Conservation (phyloP, 2,888 invertebrate species). For the Cistogaster globosa region DNA sequence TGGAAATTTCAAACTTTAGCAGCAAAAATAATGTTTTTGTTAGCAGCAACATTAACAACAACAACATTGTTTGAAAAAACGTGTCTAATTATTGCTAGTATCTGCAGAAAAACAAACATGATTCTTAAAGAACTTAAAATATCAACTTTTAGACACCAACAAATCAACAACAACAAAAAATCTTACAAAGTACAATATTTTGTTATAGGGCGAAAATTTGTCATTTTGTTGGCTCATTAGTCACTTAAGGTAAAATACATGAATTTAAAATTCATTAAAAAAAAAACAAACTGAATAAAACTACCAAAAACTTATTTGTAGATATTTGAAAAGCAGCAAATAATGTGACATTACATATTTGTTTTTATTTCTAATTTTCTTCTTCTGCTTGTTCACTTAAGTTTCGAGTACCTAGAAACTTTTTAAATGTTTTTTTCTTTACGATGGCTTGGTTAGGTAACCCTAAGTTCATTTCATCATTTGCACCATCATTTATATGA, state of each 20-base stretch:
- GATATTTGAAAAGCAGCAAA: conserved; percentile 63
- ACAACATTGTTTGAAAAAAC: conserved; percentile 56
- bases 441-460: conserved; percentile 18
- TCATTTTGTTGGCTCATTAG: conserved; percentile 72
- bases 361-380: background rate
- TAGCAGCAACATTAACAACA: conserved; percentile 10
- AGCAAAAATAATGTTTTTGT: conserved; percentile 48
- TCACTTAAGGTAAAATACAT: conserved; percentile 64
- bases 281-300: conserved; percentile 15
- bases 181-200: conserved; percentile 20
- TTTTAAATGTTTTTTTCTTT: conserved; percentile 10
- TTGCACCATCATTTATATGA: conserved; percentile 71
- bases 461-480: conserved; percentile 68
- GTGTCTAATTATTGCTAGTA: conserved; percentile 64
- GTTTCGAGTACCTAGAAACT: background rate
- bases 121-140: conserved; percentile 61
- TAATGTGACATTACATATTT: conserved; percentile 56
- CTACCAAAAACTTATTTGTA: conserved; percentile 60
- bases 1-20: conserved; percentile 29
- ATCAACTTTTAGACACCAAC: conserved; percentile 21
- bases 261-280: conserved; percentile 21
- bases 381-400: too few relatives aligned
- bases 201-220: conserved; percentile 71
- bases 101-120: conserved; percentile 51
- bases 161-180: background rate